A percentile compares a stretch with the other conserved stretches of the same genome.
Conservation (phyloP, 2,797 vertebrate species). For the Loriculus beryllinus region DNA sequence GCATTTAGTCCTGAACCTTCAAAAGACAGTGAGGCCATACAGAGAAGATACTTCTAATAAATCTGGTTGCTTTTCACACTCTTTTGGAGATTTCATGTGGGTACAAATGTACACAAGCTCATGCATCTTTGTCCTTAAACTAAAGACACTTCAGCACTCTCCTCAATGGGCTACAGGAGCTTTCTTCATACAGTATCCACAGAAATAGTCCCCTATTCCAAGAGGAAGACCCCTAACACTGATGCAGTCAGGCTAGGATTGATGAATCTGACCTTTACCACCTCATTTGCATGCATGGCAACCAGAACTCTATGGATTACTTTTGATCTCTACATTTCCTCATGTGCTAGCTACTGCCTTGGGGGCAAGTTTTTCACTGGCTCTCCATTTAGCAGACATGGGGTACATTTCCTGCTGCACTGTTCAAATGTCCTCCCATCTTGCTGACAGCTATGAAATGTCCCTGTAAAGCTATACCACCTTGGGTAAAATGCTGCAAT, state of each 20-base stretch:
- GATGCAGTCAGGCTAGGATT: accelerated
- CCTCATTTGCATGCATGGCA: neutral
- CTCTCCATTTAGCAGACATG: neutral
- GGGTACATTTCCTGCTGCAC: neutral
- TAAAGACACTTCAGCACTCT: neutral
- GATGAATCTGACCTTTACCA: neutral
- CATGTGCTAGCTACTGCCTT: accelerated
- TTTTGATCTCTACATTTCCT: neutral
- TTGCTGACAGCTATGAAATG: neutral
- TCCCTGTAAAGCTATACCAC: neutral
- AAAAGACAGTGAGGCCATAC: neutral
- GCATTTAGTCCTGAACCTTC: neutral
- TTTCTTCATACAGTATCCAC: neutral
- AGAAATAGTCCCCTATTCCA: neutral
- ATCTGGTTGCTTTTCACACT: neutral
- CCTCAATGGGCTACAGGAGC: neutral
- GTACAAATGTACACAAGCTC: neutral
- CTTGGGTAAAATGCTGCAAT: neutral
- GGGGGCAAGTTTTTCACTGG: neutral
- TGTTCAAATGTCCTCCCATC: neutral
- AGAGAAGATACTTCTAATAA: neutral
- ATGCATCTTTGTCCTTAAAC: neutral
- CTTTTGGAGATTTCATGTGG: neutral
- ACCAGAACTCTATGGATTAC: neutral
- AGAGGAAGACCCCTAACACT: accelerated